A percentile compares a stretch with the other conserved stretches of the same genome.
phyloP scores from a whole-genome alignment of 2,113 vertebrate genomes.

The Anoplopoma fimbria region DNA sequence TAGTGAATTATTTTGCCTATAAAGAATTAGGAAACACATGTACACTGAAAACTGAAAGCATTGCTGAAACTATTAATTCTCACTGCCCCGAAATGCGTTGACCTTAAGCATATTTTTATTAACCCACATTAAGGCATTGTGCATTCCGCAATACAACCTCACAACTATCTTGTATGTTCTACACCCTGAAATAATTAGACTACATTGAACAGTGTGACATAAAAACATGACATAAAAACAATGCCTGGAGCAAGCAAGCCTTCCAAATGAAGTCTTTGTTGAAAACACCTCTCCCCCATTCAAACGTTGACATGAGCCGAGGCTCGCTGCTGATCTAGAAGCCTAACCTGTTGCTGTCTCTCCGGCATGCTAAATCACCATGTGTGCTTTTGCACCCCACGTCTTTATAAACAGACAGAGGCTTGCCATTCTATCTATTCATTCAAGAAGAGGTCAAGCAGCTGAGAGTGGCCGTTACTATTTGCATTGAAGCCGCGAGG shows the following conservation, averaged over 20 bases:
- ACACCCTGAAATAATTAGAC: conserved; percentile 43
- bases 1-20: conserved; percentile 33
- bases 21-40: conserved; percentile 32
- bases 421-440: too few species aligned
- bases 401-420: conserved; percentile 59
- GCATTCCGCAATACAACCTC: conserved; percentile 12
- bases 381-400: conserved; percentile 31
- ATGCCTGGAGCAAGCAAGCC: conserved; percentile 42
- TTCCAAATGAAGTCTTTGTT: conserved; percentile 49
- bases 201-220: conserved; percentile 44
- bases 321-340: conserved; percentile 35
- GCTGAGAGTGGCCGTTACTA: conserved; percentile 58
- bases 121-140: conserved; percentile 28
- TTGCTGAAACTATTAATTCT: conserved; percentile 21
- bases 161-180: conserved; percentile 37
- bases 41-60: conserved; percentile 12
- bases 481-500: conserved; percentile 18
- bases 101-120: conserved; percentile 52
- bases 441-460: conserved; percentile 57
- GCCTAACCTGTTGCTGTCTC: conserved; percentile 64
- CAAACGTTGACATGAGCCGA: conserved; percentile 18
- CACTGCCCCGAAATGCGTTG: conserved; percentile 7
- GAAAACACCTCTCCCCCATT: conserved; percentile 24
- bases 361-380: conserved; percentile 29
- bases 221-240: conserved; percentile 41